These are phyloP conservation scores for Cygnus olor DNA, from an alignment of 2,797 vertebrate genomes.

Conservation along the genomic window DNA sequence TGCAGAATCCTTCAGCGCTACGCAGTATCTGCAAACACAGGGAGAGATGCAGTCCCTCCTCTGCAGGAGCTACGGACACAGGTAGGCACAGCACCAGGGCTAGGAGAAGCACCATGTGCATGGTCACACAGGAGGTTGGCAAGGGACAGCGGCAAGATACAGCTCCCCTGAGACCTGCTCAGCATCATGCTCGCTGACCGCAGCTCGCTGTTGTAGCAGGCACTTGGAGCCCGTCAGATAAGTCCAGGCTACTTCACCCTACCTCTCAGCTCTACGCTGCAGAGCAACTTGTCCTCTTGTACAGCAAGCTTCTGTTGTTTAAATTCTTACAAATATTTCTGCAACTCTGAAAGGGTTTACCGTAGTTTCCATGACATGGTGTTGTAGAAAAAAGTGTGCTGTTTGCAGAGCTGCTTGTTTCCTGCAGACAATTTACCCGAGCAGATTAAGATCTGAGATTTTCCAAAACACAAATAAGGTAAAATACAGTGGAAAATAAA, in stretches of 20 bases:
- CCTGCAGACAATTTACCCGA: background rate
- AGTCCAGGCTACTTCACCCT: background rate
- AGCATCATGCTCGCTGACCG: rapidly evolving
- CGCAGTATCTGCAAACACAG: background rate
- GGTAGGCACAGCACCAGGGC: background rate
- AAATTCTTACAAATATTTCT: background rate
- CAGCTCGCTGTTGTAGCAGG: background rate
- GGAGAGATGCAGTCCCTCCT: background rate
- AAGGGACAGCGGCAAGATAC: background rate
- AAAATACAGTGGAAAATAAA: background rate
- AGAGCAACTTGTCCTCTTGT: background rate
- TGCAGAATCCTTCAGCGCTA: background rate
- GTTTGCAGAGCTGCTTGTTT: background rate
- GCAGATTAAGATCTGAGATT: background rate
- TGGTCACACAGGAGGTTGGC: background rate
- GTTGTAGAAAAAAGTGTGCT: background rate
- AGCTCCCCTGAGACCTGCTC: background rate
- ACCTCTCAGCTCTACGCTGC: background rate
- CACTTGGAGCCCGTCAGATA: background rate
- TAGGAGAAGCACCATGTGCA: background rate
- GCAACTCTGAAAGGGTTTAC: background rate
- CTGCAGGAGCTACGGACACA: rapidly evolving
- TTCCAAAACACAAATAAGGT: background rate
- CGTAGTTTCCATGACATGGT: rapidly evolving
- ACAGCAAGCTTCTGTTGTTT: background rate